Evolutionary conservation across 1,140 invertebrate genomes (phyloP).

Genomic region (Pemphigus obesinymphae): DNA sequence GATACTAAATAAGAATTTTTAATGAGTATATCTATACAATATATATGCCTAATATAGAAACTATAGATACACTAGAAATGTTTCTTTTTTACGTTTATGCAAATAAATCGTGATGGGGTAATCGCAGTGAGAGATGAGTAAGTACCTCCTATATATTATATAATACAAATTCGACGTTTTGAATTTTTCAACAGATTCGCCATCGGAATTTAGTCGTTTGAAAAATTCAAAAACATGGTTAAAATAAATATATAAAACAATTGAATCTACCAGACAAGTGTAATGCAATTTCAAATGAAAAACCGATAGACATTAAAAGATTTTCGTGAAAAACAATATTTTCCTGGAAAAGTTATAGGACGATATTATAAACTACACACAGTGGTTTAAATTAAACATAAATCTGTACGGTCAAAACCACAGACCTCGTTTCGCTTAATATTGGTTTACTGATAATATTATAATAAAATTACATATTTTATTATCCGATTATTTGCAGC

Average conservation of each 20-base stretch:
- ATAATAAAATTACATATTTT: neutral
- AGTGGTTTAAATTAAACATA: neutral
- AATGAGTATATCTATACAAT: no score
- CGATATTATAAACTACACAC: no score
- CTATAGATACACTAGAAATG: no score
- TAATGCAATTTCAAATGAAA: neutral
- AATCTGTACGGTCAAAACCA: neutral
- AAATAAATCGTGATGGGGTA: no score
- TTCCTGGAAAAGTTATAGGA: no score
- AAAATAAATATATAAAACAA: neutral
- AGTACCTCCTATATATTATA: no score
- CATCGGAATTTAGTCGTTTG: neutral
- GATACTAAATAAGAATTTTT: no score
- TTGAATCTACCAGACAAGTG: neutral
- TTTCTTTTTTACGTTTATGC: no score
- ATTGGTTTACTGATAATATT: neutral
- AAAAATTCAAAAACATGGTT: neutral
- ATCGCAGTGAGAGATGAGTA: no score
- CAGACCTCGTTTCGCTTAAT: neutral
- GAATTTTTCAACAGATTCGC: neutral
- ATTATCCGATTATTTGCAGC: neutral
- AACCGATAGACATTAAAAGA: neutral
- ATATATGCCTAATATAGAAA: no score
- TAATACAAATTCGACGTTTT: neutral
- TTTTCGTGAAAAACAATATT: no score